Percentiles rank a stretch among this genome's conserved stretches.
These are phyloP conservation scores for Tadarida brasiliensis DNA, from an alignment of 2,797 vertebrate species.

Conservation along the genomic window DNA sequence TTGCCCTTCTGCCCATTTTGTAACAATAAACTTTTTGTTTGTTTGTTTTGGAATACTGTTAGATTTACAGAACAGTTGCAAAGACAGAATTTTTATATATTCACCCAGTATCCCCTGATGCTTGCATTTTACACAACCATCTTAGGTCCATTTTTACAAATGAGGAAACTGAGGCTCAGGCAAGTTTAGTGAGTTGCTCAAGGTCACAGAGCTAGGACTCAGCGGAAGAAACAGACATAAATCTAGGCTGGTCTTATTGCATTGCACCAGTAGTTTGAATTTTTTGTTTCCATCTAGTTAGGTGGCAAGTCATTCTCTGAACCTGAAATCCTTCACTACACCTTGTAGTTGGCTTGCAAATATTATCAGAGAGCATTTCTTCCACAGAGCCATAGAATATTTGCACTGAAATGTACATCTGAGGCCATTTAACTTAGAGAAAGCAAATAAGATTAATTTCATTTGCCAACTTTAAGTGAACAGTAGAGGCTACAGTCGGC, in stretches of 20 bases:
- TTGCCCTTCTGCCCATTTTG: not conserved
- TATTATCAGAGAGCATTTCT: not conserved
- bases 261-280: not conserved
- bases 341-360: not conserved
- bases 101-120: not conserved
- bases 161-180: constrained; percentile 21
- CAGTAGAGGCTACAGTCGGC: not conserved
- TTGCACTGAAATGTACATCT: constrained; percentile 28
- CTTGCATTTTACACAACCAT: constrained; percentile 19
- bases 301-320: constrained; percentile 28
- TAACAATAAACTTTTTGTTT: not conserved
- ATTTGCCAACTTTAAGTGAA: constrained; percentile 60
- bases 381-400: not conserved
- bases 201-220: constrained; percentile 51
- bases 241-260: not conserved
- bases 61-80: not conserved
- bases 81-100: not conserved
- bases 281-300: constrained; percentile 41
- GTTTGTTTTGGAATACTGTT: not conserved
- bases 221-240: not conserved
- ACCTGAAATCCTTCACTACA: not conserved
- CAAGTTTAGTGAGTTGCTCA: constrained; percentile 6
- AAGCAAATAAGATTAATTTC: constrained; percentile 47
- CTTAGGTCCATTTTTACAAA: constrained; percentile 34
- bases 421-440: constrained; percentile 26